Evolutionary conservation across 2,888 invertebrate species (phyloP), one percentile per base, ranked within the genome.

Genomic region (Limenitis camilla): DNA sequence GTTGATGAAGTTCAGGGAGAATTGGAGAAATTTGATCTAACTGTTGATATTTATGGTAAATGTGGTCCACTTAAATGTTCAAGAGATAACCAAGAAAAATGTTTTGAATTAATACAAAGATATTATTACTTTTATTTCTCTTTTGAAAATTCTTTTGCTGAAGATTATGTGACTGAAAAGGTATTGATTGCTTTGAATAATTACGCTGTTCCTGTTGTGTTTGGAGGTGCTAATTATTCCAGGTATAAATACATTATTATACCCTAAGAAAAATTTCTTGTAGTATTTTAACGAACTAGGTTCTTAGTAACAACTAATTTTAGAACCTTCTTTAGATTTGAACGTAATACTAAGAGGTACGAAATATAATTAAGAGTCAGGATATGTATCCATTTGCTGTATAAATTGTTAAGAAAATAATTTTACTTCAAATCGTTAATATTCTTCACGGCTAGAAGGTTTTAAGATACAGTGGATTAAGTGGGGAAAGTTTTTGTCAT

Each of bases 81-180:
- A 0, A 59, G 62, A 4, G 51, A 69, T n/a, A 55, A n/a, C n/a
- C n/a, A 64, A 1, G 65, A 61, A 0, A 50, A 66, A 2, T 80
- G 81, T 52, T 55, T 69, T 47, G 59, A 65, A 38, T 62, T 72
- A 44, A 56, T 81, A 44, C 59, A 66, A 35, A 60, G 50, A 0
- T 60, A 74, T 44, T 75, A 75, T 57, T 79, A 74, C 50, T 81
- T 80, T 62, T 81, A 81, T 66, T 66, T 81, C 40, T 68, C 81
- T 10, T 78, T 81, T 52, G 81, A 81, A 61, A 81, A 81, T 58
- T 67, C 78, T 3, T 69, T 78, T 29, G 69, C 70, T 57, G 72
- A 77, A 52, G 79, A 80, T 57, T 80, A 79, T 44, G 71, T 66
- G 19, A 81, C 82, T 3, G 82, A 82, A 57, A 81, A 81, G 56